Base-by-base conservation (phyloP, 1,140 invertebrate genomes). In the Mycetomoellerius zeteki region DNA sequence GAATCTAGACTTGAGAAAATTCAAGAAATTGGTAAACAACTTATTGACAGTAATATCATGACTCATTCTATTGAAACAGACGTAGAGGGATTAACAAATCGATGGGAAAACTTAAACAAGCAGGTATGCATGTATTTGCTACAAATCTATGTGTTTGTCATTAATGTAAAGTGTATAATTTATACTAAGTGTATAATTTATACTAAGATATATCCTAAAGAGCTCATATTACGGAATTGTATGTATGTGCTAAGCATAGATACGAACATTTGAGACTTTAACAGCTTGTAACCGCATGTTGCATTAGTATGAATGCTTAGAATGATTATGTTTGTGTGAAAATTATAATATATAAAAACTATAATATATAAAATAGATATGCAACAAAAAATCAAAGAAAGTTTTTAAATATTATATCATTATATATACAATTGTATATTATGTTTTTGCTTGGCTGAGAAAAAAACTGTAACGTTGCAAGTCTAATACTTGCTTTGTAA, bases 41-140 rank as follows among this genome's bases (percentile, higher is more conserved):
- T 99, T 60, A 96, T 97, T 50, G 96, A 97, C 87, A 97, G 97
- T 89, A 96, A 97, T 93, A 97, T 98, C 64, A 97, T 98, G 97
- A 96, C 96, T 19, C 96, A 96, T 80, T 96, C 96, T 64, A 97
- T 98, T 86, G 96, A 96, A 88, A 94, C 96, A 60, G 97, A 98
- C 91, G 96, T 98, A 30, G 96, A 97, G 72, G 95, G 96, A 60
- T 95, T 98, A 52, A 96, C 96, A 0, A 95, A 95, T 75, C 95
- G 97, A 85, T 98, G 97, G 97, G 96, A 96, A 33, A 95, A 95
- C 69, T 95, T 98, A 52, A 97, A 96, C 80, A 96, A 97, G 88
- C 96, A 97, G 96, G 97, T 97, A 93, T 85, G 85, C 65, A 43
- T 24, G 4, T n/a, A 12, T 77, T n/a, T 24, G 21, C 14, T 85